Conservation (phyloP, 2,888 invertebrate genomes). For the Nemotelus nigrinus region DNA sequence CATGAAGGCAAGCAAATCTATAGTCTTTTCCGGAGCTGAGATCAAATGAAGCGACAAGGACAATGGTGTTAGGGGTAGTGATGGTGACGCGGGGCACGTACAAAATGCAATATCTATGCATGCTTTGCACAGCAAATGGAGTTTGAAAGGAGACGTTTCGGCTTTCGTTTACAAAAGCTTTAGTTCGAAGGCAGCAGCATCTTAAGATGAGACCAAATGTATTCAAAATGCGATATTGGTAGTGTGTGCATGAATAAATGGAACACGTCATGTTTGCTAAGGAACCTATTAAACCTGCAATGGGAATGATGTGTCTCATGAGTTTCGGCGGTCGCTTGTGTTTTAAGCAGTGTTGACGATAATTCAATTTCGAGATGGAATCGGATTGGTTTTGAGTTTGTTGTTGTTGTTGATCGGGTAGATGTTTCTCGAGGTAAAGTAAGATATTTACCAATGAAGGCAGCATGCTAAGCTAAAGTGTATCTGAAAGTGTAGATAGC, state of each 20-base stretch:
- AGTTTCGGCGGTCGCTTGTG: too few species aligned
- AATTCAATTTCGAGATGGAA: too few species aligned
- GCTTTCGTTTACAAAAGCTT: slow-evolving; percentile 15
- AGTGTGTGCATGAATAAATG: slow-evolving; percentile 12
- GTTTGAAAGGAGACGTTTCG: slow-evolving; percentile 32
- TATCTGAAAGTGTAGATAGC: too few species aligned
- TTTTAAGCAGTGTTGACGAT: too few species aligned
- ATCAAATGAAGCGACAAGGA: too few species aligned
- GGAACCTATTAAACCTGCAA: slow-evolving; percentile 32
- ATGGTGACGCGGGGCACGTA: slow-evolving; percentile 9
- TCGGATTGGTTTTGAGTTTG: too few species aligned
- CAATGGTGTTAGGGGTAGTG: too few species aligned
- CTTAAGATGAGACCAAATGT: slow-evolving; percentile 15
- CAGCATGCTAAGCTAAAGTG: too few species aligned
- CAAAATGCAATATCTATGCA: slow-evolving; percentile 41
- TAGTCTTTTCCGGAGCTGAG: not conserved
- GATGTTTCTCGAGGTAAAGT: too few species aligned
- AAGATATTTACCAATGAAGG: too few species aligned
- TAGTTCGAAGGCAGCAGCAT: not conserved
- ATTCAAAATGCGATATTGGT: slow-evolving; percentile 18
- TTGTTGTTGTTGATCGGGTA: too few species aligned
- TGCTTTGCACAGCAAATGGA: slow-evolving; percentile 34
- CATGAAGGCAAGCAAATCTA: not conserved
- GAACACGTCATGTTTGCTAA: slow-evolving; percentile 34
- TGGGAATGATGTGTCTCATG: slow-evolving; percentile 16